phyloP scores from a whole-genome alignment of 2,888 invertebrate species.

The Proisotoma minuta region DNA sequence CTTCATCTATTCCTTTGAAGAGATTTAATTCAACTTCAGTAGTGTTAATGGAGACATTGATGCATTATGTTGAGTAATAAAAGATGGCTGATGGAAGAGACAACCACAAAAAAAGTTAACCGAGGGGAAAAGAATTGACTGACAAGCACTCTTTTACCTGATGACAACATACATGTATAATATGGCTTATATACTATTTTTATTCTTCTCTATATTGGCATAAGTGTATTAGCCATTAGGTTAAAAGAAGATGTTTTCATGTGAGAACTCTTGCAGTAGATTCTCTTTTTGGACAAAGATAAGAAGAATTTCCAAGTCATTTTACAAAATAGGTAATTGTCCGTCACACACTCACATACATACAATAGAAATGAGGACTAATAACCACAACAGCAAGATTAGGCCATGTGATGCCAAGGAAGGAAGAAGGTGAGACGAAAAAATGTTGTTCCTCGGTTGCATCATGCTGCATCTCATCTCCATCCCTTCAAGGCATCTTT shows the following conservation, averaged over 20 bases:
- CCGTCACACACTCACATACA: slow-evolving; percentile 29
- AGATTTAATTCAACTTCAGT: background rate
- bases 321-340: slow-evolving; percentile 43
- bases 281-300: slow-evolving; percentile 7
- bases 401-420: background rate
- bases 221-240: background rate
- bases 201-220: background rate
- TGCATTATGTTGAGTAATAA: slow-evolving; percentile 11
- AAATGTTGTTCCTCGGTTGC: background rate
- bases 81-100: slow-evolving; percentile 16
- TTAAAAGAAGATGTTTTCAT: background rate
- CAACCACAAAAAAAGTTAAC: background rate
- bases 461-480: background rate
- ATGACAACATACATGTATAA: background rate
- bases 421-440: slow-evolving; percentile 2
- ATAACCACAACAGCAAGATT: slow-evolving; percentile 20
- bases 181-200: background rate
- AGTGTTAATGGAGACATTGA: slow-evolving; percentile 20
- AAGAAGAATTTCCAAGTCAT: slow-evolving; percentile 40
- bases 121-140: slow-evolving; percentile 8
- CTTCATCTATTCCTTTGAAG: slow-evolving; percentile 2
- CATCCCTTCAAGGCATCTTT: slow-evolving; percentile 6
- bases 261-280: background rate
- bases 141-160: background rate
- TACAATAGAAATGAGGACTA: slow-evolving; percentile 36